These are phyloP conservation scores for Neodiprion virginianus DNA, from an alignment of 1,140 invertebrate genomes.

Conservation along the genomic window DNA sequence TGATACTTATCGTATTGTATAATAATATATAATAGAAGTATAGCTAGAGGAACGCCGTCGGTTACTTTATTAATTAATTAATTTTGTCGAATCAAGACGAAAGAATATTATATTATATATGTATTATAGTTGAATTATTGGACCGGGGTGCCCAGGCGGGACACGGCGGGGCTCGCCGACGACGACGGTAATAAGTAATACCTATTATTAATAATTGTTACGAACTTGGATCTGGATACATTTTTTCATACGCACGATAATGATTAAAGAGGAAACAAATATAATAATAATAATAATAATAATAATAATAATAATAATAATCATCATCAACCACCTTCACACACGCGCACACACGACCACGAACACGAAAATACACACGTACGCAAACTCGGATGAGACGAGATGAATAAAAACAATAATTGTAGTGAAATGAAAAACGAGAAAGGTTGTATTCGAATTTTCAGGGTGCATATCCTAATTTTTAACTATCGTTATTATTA, in stretches of 20 bases:
- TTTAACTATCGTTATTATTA: constrained; percentile 16
- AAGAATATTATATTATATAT: too few species aligned
- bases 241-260: constrained; percentile 6
- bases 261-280: background rate
- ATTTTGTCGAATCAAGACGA: background rate
- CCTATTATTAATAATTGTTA: constrained; percentile 40
- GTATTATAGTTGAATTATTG: constrained; percentile 37
- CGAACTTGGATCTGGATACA: constrained; percentile 24
- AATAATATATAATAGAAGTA: background rate
- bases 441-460: constrained; percentile 44
- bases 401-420: constrained; percentile 11
- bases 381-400: background rate
- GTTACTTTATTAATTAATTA: constrained; percentile 1
- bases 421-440: constrained; percentile 12
- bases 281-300: background rate
- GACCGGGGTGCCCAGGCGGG: constrained; percentile 14
- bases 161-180: constrained; percentile 27
- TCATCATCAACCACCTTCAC: background rate
- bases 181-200: constrained; percentile 18
- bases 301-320: background rate
- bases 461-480: constrained; percentile 32
- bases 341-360: background rate
- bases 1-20: background rate
- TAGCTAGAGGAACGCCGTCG: constrained; percentile 2
- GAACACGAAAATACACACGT: background rate